Evolutionary conservation across 2,797 vertebrate genomes (phyloP).

Genomic region (Acanthis flammea): DNA sequence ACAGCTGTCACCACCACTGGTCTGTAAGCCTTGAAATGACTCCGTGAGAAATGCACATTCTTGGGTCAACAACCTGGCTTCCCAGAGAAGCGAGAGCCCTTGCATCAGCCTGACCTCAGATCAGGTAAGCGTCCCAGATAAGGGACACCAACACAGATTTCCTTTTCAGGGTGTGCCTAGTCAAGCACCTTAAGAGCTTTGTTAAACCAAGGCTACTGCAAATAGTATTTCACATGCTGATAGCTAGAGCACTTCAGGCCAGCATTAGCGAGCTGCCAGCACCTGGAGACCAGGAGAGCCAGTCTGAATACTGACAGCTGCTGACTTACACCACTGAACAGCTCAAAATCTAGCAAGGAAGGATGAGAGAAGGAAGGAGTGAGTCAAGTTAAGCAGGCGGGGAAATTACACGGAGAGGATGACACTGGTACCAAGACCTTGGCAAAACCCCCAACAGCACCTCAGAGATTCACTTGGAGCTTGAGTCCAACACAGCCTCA

Average conservation of each 20-base stretch:
- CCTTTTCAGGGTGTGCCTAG: conserved; percentile 55
- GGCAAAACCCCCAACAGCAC: background rate
- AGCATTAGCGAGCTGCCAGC: background rate
- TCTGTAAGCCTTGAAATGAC: background rate
- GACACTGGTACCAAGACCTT: background rate
- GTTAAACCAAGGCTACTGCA: conserved; percentile 40
- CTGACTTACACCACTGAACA: background rate
- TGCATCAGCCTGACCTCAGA: conserved; percentile 61
- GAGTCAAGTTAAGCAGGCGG: background rate
- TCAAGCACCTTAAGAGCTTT: conserved; percentile 37
- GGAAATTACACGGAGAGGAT: background rate
- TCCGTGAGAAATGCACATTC: background rate
- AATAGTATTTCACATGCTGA: conserved; percentile 29
- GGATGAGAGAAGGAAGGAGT: background rate
- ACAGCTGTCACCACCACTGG: background rate
- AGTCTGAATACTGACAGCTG: background rate
- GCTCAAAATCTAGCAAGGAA: background rate
- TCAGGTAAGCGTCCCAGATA: conserved; percentile 54
- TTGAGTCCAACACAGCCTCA: background rate
- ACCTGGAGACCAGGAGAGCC: background rate
- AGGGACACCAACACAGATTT: conserved; percentile 49
- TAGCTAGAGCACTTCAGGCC: background rate
- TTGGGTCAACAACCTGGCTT: background rate
- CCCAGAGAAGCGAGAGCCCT: background rate
- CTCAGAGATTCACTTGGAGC: background rate